These are phyloP conservation scores for Tinea semifulvella DNA, from an alignment of 2,888 invertebrate genomes.

Conservation along the genomic window DNA sequence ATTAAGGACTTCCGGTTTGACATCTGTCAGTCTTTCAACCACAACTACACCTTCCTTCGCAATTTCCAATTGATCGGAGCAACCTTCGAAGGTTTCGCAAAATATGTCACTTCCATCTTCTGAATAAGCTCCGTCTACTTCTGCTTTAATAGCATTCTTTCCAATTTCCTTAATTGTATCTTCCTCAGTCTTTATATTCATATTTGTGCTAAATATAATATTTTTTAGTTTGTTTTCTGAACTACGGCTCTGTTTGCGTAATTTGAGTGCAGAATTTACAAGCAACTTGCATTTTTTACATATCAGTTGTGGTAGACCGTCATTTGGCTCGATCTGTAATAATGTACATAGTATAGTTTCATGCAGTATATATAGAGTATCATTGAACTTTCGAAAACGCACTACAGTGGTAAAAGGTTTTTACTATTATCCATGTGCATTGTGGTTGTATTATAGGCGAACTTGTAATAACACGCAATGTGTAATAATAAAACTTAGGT, in stretches of 20 bases:
- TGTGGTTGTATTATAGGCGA: too few species aligned
- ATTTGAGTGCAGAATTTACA: constrained; percentile 17
- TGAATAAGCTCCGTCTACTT: constrained; percentile 15
- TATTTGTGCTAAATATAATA: constrained; percentile 14
- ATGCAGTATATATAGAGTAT: too few species aligned
- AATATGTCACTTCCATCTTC: not conserved
- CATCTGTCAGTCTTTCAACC: not conserved
- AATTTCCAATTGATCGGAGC: not conserved
- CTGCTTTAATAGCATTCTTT: constrained; percentile 18
- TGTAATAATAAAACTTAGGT: too few species aligned
- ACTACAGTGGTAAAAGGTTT: too few species aligned
- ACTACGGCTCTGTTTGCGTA: constrained; percentile 17
- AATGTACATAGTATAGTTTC: too few species aligned
- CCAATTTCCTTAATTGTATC: constrained; percentile 13
- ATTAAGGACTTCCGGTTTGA: not conserved
- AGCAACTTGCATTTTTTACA: constrained; percentile 19
- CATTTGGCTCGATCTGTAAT: constrained; percentile 19
- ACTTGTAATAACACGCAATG: not conserved
- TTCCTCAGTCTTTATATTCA: not conserved
- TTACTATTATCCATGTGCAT: too few species aligned
- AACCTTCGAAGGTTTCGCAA: not conserved
- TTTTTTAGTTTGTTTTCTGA: constrained; percentile 18
- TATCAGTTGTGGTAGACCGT: constrained; percentile 21
- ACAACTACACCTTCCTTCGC: not conserved
- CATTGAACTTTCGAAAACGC: too few species aligned